Conservation (phyloP, 2,888 invertebrate genomes). For the Plebejus melissa region DNA sequence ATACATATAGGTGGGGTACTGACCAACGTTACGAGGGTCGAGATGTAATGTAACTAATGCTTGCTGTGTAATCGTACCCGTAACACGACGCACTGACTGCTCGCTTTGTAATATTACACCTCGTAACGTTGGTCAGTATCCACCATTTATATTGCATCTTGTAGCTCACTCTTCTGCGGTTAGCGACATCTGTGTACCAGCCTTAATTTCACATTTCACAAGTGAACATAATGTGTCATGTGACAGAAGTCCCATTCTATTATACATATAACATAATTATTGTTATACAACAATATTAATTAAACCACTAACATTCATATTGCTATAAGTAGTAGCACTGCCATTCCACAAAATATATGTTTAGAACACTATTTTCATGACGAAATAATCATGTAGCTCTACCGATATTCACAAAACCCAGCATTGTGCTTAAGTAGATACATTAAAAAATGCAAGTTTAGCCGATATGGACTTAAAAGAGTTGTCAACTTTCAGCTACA, state of each 20-base stretch:
- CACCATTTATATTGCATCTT: no score
- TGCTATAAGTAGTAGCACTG: neutral
- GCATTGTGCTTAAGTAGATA: conserved; percentile 10
- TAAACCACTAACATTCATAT: neutral
- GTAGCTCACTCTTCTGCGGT: neutral
- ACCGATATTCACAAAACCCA: neutral
- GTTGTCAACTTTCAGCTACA: conserved; percentile 11
- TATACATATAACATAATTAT: neutral
- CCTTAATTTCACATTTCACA: neutral
- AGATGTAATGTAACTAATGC: no score
- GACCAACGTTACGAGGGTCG: no score
- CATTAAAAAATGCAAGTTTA: neutral
- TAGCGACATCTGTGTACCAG: neutral
- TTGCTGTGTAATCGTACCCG: no score
- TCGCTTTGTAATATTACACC: no score
- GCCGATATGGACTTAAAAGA: neutral
- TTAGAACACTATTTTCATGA: neutral
- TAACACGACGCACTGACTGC: no score
- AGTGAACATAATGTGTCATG: neutral
- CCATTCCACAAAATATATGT: neutral
- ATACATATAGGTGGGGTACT: no score
- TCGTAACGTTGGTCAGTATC: no score
- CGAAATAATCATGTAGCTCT: neutral
- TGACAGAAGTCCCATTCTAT: neutral
- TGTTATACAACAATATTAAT: neutral